Evolutionary conservation across 1,140 invertebrate genomes (phyloP), one percentile per base, ranked within the genome.

Genomic region (Pissodes strobi): DNA sequence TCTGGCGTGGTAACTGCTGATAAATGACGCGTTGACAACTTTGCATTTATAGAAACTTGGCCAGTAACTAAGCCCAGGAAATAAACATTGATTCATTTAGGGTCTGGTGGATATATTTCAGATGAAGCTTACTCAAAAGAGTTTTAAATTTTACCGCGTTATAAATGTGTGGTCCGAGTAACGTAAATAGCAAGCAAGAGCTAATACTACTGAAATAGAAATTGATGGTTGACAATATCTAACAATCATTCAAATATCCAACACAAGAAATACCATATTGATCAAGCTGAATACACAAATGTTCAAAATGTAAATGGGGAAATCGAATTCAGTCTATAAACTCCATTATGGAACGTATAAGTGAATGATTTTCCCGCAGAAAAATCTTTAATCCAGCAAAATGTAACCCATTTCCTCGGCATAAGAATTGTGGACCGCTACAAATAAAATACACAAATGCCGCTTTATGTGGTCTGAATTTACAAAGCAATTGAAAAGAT

Each of bases 401-500:
- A 74, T 70, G 70, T 72, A 76, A 73, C 71, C 73, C 72, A 74
- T 74, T 76, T 76, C 73, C 72, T 63, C 39, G 9, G 69, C 64
- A 68, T 61, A 72, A 73, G 66, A 52, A 73, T 71, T 57, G 68
- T 66, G 69, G 73, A 66, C 73, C 66, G 69, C 72, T 71, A 71
- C 75, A 74, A 76, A 76, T 75, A 75, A 76, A 76, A 75, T 75
- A 75, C 75, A 74, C 70, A 75, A 75, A 75, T 73, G 68, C 51
- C 23, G 49, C 64, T 72, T 75, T 75, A 72, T 76, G 74, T 46
- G 74, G 74, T 72, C 61, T 70, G 71, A 76, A 77, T 77, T 77
- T 77, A 76, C 75, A 77, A 77, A 77, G 74, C 75, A 76, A 74
- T 76, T 72, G 72, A 76, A 77, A 77, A 77, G 74, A 75, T 76